Conservation (phyloP, 1,140 invertebrate genomes). For the Condylostylus longicornis region DNA sequence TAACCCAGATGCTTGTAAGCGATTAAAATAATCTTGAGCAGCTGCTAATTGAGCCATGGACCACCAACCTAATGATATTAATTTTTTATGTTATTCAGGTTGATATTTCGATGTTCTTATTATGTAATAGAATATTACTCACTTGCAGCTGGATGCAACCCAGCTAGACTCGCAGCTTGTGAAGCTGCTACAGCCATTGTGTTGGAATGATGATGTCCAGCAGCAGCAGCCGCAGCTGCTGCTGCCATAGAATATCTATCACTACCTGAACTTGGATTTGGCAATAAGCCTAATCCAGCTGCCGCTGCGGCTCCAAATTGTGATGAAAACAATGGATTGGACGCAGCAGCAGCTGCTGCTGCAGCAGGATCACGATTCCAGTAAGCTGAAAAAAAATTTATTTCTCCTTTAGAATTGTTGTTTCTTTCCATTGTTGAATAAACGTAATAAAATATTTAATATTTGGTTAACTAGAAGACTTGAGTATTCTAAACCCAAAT, state of each 20-base stretch:
- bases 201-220: slow-evolving; percentile 47
- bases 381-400: slow-evolving; percentile 42
- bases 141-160: slow-evolving; percentile 49
- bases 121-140: slow-evolving; percentile 26
- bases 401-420: too few relatives aligned
- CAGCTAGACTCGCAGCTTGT: slow-evolving; percentile 60
- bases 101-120: too few relatives aligned
- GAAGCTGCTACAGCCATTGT: slow-evolving; percentile 64
- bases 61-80: slow-evolving; percentile 56
- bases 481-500: too few relatives aligned
- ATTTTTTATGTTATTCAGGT: background rate
- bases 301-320: slow-evolving; percentile 34
- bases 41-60: slow-evolving; percentile 73
- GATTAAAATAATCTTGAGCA: slow-evolving; percentile 67
- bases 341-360: slow-evolving; percentile 28
- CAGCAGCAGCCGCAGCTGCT: slow-evolving; percentile 34
- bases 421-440: too few relatives aligned
- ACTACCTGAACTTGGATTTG: slow-evolving; percentile 21
- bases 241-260: slow-evolving; percentile 26
- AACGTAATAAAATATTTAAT: too few relatives aligned
- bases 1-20: slow-evolving; percentile 58
- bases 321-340: slow-evolving; percentile 30
- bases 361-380: slow-evolving; percentile 45
- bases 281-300: slow-evolving; percentile 32
- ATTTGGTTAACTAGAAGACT: too few relatives aligned